These are phyloP conservation scores for Suncus etruscus DNA, from an alignment of 2,113 vertebrate genomes.

Conservation along the genomic window DNA sequence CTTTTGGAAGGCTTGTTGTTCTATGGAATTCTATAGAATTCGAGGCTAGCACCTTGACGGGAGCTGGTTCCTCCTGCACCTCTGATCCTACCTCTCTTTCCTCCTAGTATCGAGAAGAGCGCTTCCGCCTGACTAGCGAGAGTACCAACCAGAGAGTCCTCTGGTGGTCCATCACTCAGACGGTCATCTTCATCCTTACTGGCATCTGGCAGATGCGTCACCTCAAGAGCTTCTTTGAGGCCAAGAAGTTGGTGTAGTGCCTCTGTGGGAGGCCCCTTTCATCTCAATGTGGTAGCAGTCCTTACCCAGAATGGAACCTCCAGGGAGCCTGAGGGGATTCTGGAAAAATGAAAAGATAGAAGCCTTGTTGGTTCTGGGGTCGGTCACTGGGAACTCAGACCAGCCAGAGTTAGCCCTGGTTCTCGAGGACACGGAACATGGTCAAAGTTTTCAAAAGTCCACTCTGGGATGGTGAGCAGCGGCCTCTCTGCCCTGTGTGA, in stretches of 20 bases:
- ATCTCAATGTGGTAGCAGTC: slow-evolving; percentile 56
- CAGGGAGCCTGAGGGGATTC: slow-evolving; percentile 35
- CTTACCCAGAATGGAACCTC: background rate
- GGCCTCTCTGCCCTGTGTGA: slow-evolving; percentile 36
- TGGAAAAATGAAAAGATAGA: slow-evolving; percentile 4
- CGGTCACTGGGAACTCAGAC: slow-evolving; percentile 34
- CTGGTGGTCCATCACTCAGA: slow-evolving; percentile 98
- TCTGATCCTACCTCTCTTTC: background rate
- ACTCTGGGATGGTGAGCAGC: slow-evolving; percentile 12
- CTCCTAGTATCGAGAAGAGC: slow-evolving; percentile 94
- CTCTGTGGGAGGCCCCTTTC: background rate
- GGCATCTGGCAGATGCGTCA: slow-evolving; percentile 98
- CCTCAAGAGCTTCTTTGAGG: slow-evolving; percentile 98
- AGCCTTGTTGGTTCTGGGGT: slow-evolving; percentile 34
- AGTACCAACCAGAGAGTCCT: slow-evolving; percentile 98
- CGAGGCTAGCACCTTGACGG: background rate
- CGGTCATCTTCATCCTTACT: slow-evolving; percentile 95
- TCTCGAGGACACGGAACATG: slow-evolving; percentile 56
- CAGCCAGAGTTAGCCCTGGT: slow-evolving; percentile 29
- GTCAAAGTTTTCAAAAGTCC: slow-evolving; percentile 41
- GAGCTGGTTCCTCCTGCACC: background rate
- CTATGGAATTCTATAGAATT: background rate
- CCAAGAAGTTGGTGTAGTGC: slow-evolving; percentile 94
- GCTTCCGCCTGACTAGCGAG: slow-evolving; percentile 96
- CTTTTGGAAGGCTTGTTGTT: background rate